Base-by-base conservation (phyloP, 2,888 invertebrate species). In the Lithophane ornitopus region DNA sequence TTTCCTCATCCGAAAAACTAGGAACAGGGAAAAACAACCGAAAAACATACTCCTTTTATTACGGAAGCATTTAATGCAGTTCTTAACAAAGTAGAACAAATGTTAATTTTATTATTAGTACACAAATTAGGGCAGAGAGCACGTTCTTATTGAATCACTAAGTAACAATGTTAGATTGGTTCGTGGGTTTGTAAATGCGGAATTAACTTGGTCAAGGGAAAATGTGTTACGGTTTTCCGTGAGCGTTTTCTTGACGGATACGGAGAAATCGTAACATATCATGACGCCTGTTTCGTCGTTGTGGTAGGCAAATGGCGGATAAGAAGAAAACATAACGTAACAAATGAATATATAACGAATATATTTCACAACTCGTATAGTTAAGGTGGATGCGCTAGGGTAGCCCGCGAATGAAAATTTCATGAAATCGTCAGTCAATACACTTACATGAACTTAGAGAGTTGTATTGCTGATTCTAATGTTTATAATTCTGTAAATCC, bases 41-140 rank as follows among this genome's bases (percentile, higher is more conserved):
- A 73, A 72, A 54, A 72, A 58, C 66, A 72, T 39, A 44, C 8
- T 22, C 56, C 46, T 52, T 73, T 68, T 75, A 79, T 70, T 80
- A 69, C 66, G 82, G 85, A 87, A 85, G 26, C 52, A 56, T 78
- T 76, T 85, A 82, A 85, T 80, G 70, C 63, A 66, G 63, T 72
- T 70, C 65, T 54, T 73, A 76, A 78, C 74, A 52, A 61, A 62
- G 62, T 66, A 61, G 46, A 70, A 54, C 12, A 28, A 34, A 74
- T 76, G 78, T 67, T 74, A 76, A 82, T 82, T 70, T 28, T 59
- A 54, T 85, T 78, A 72, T n/a, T 28, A 75, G 22, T 71, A 9
- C 54, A 54, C 22, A 41, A 76, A 82, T 86, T 78, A 73, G 75
- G 49, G 8, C 56, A 56, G 44, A 16, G 41, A 28, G 41, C 83